Base-by-base conservation (phyloP, 2,888 invertebrate species). In the Melipona beecheii region DNA sequence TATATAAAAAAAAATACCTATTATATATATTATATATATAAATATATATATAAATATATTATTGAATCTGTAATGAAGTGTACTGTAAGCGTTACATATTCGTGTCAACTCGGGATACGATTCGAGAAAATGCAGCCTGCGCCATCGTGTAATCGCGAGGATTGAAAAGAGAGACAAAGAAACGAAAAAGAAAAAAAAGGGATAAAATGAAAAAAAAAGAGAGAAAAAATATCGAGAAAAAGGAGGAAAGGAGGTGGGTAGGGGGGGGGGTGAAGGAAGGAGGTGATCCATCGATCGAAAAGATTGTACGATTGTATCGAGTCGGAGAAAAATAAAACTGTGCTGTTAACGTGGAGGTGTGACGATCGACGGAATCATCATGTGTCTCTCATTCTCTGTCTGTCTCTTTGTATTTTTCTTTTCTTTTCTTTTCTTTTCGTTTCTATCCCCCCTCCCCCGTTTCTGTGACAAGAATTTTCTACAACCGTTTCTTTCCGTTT, bases 1-100 rank as follows among this genome's bases (percentile, higher is more conserved):
- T 75, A 80, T 43, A 43, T n/a, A 9, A 43, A 43, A 71, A 80
- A 77, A 80, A 78, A 79, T 72, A 84, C 68, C 71, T 81, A 86
- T 83, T 78, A 86, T 81, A 86, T 74, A 85, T 80, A 71, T 81
- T 74, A 85, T 91, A 93, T 71, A 83, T 62, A 80, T 52, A 81
- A 65, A 78, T 65, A 78, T 75, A 84, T 84, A 86, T 75, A 83
- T 78, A 87, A 82, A 88, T 88, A 90, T 91, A 92, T 92, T 90
- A 93, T 93, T 92, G 91, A 92, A 86, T 92, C 92, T 93, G 90
- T 93, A 94, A 93, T 91, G 92, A 93, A 92, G 87, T 92, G 92
- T 93, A 93, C 92, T 93, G 92, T 93, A 93, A 90, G 93, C 92
- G 92, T 93, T 93, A 85, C 81, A 92, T 90, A 91, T 93, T 88